Conservation (phyloP, 2,113 vertebrate genomes). For the Neotoma lepida region DNA sequence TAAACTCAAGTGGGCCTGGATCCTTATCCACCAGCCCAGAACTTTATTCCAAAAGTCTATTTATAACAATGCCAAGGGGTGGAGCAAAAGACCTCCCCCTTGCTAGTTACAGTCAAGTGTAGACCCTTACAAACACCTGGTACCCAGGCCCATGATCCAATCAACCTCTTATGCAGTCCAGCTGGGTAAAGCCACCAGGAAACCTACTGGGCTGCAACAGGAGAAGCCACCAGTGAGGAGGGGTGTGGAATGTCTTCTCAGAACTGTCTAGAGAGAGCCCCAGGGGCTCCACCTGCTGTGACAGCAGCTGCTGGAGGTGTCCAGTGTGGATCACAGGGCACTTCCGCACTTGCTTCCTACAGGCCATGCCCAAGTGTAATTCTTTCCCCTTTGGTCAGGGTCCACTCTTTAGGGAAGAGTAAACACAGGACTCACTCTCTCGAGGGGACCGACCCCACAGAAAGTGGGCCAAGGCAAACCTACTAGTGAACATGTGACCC, state of each 20-base stretch:
- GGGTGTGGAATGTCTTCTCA: background rate
- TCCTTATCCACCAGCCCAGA: too few species aligned
- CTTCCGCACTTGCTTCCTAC: background rate
- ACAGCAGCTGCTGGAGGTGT: background rate
- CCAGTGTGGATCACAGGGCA: background rate
- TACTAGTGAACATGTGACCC: background rate
- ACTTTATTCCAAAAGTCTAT: too few species aligned
- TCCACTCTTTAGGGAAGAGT: background rate
- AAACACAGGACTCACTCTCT: background rate
- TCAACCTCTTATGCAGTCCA: too few species aligned
- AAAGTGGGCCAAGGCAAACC: background rate
- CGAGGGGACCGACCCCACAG: background rate
- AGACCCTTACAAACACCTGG: too few species aligned
- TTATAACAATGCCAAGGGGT: too few species aligned
- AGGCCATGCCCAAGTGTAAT: background rate
- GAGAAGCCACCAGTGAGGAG: background rate
- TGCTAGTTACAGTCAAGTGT: too few species aligned
- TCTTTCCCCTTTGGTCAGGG: background rate
- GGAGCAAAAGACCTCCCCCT: too few species aligned
- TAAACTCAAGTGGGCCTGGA: too few species aligned
- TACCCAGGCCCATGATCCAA: too few species aligned
- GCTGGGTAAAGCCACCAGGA: too few species aligned
- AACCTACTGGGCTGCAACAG: too few species aligned
- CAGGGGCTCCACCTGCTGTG: background rate
- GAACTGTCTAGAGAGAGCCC: background rate